phyloP scores from a whole-genome alignment of 2,888 invertebrate genomes.

The Lepas anatifera region DNA sequence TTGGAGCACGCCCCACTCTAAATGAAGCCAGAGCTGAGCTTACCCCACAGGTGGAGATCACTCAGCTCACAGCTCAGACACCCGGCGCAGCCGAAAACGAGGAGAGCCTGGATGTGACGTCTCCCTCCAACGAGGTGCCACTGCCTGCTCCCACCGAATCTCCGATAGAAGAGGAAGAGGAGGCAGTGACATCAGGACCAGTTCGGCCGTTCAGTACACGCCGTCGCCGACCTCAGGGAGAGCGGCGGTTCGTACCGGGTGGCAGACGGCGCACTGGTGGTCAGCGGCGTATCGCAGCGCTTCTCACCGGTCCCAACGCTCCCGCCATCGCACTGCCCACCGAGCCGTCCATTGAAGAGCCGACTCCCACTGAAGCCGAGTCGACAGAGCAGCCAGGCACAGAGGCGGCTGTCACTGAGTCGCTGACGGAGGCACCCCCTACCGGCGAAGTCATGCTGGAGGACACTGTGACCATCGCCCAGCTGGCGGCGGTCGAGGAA shows the following conservation, averaged over 20 bases:
- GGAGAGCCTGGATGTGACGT: too few species aligned
- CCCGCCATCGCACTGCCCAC: neutral
- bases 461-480: neutral
- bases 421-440: neutral
- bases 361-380: neutral
- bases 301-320: neutral
- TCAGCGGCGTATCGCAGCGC: neutral
- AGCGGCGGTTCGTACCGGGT: conserved; percentile 33
- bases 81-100: too few species aligned
- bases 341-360: neutral
- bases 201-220: conserved; percentile 59
- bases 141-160: neutral
- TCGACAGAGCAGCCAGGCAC: neutral
- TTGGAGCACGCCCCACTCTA: neutral
- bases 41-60: neutral
- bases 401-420: neutral
- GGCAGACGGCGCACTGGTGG: neutral
- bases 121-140: neutral
- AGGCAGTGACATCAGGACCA: too few species aligned
- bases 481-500: neutral
- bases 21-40: neutral
- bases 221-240: conserved; percentile 47
- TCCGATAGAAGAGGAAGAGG: neutral
- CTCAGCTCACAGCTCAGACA: too few species aligned
- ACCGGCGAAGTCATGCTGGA: neutral